Evolutionary conservation across 2,113 vertebrate genomes (phyloP).

Genomic region (Myrmophylax atrothorax): DNA sequence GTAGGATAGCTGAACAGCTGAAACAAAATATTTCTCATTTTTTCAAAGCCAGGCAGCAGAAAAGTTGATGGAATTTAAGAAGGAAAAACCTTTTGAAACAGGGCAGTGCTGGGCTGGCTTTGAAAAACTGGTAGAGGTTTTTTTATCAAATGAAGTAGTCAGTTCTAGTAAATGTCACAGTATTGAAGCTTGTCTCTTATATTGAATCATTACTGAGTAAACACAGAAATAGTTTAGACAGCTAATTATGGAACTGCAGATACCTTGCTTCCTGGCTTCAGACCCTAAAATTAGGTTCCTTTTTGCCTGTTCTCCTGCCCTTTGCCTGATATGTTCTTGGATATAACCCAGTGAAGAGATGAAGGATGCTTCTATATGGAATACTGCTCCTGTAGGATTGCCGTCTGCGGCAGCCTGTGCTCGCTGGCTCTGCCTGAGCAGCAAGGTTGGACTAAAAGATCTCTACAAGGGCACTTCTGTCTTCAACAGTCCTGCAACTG

Average conservation of each 20-base stretch:
- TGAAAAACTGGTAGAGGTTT: not conserved
- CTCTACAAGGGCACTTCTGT: not conserved
- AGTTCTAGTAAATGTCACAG: not conserved
- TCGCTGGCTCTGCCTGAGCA: not conserved
- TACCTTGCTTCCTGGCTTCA: not conserved
- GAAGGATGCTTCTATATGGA: not conserved
- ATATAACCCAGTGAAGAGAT: not conserved
- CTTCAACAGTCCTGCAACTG: not conserved
- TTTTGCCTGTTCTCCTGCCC: not conserved
- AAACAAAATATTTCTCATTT: not conserved
- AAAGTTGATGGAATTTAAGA: not conserved
- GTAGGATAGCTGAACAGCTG: not conserved
- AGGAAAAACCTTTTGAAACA: not conserved
- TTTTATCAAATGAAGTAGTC: not conserved
- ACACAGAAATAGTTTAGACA: not conserved
- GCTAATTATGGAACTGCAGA: not conserved
- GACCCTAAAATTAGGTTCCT: not conserved
- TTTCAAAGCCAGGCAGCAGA: not conserved
- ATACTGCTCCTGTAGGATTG: not conserved
- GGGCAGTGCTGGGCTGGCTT: not conserved
- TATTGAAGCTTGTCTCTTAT: not conserved
- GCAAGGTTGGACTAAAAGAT: not conserved
- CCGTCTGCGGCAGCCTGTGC: rapidly evolving
- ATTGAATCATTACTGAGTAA: not conserved
- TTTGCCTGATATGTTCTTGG: not conserved